Evolutionary conservation across 2,113 vertebrate genomes (phyloP).

Genomic region (Seriola rivoliana): DNA sequence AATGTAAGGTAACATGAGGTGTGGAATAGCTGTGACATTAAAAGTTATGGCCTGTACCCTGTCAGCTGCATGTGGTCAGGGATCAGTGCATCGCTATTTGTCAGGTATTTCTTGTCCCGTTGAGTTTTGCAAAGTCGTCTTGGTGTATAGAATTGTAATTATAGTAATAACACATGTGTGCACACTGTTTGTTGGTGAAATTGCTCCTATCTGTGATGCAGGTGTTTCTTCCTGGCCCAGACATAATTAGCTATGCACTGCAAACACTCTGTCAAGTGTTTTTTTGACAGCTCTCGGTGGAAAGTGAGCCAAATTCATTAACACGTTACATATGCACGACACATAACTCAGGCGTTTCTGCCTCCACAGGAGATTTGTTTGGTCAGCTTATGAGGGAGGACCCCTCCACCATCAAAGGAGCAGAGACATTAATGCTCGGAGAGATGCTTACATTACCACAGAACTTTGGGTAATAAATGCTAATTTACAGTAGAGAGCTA

Average conservation of each 20-base stretch:
- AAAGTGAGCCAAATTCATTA: background rate
- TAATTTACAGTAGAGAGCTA: background rate
- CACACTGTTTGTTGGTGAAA: too few relatives aligned
- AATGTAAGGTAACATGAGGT: background rate
- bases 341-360: background rate
- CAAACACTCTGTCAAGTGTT: background rate
- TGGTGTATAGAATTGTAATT: background rate
- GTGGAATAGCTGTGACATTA: background rate
- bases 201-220: too few relatives aligned
- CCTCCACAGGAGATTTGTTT: slow-evolving; percentile 90
- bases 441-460: slow-evolving; percentile 99
- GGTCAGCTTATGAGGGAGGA: slow-evolving; percentile 94
- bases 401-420: slow-evolving; percentile 95
- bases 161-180: background rate
- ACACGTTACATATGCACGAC: background rate
- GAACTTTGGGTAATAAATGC: slow-evolving; percentile 93
- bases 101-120: too few relatives aligned
- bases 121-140: too few relatives aligned
- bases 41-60: background rate
- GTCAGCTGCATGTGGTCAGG: background rate
- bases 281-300: background rate
- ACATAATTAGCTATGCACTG: background rate
- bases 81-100: background rate
- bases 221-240: background rate
- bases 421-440: slow-evolving; percentile 95